Percentiles rank a stretch among this genome's conserved stretches.
Evolutionary conservation across 1,140 invertebrate species (phyloP).

Genomic region (Solenopsis fugax): DNA sequence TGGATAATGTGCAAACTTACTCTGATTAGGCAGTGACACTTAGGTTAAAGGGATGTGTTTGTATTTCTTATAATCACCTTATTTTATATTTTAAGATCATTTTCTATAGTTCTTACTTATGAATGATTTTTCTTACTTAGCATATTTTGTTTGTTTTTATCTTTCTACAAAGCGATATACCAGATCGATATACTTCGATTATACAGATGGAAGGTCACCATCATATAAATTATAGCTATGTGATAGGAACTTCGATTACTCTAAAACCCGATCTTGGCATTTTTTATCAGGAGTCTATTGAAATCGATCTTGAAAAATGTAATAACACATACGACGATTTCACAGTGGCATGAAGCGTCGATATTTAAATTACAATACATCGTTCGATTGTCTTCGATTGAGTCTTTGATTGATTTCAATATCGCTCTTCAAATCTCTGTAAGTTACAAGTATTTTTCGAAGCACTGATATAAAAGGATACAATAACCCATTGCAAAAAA

Average conservation of each 20-base stretch:
- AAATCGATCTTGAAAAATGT: constrained; percentile 34
- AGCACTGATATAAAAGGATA: constrained; percentile 23
- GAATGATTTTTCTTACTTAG: constrained; percentile 74
- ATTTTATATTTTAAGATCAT: constrained; percentile 82
- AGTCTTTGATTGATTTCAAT: constrained; percentile 36
- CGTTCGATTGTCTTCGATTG: background rate
- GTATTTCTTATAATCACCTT: constrained; percentile 84
- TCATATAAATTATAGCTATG: constrained; percentile 34
- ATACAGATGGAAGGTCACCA: constrained; percentile 48
- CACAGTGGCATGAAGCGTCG: background rate
- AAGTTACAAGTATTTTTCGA: constrained; percentile 49
- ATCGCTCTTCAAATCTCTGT: constrained; percentile 52
- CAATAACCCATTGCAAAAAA: constrained; percentile 42
- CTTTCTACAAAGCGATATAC: constrained; percentile 77
- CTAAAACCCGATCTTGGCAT: constrained; percentile 34
- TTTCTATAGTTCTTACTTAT: constrained; percentile 81
- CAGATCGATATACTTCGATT: constrained; percentile 12
- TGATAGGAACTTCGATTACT: constrained; percentile 50
- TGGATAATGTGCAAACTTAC: constrained; percentile 76
- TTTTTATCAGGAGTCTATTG: constrained; percentile 38
- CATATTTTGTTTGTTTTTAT: constrained; percentile 83
- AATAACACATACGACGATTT: constrained; percentile 6
- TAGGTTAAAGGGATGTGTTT: constrained; percentile 83
- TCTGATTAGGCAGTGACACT: constrained; percentile 80
- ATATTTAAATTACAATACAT: constrained; percentile 22